Evolutionary conservation across 2,113 vertebrate genomes (phyloP), one percentile per base, ranked within the genome.

Genomic region (zebrafish (Danio rerio)): DNA sequence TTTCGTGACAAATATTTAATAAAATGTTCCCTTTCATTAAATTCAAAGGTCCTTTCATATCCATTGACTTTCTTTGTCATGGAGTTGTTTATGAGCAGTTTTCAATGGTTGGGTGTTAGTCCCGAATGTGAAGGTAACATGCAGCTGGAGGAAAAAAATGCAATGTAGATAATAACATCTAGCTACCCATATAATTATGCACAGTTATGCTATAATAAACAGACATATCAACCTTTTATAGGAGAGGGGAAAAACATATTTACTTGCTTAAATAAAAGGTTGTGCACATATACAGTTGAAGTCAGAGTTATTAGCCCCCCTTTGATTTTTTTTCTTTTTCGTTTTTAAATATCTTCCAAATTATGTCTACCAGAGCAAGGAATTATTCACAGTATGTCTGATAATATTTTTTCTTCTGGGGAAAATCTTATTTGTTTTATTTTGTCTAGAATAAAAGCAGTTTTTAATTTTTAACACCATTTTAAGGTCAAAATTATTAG

Each of bases 41-140:
- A 58, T 74, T 49, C 43, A 69, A 69, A 69, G n/a, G 7, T 49
- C 55, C 55, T 47, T 75, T 61, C n/a, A 76, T 20, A 15, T 59
- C n/a, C 18, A 75, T 47, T 76, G n/a, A 76, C 31, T 7, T 18
- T 43, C 31, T 56, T 55, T 45, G n/a, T 70, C 68, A 52, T 69
- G 43, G 31, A 59, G 16, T 75, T 75, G 72, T 75, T 56, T 59
- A 49, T 6, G 9, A 0, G 66, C n/a, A 12, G n/a, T 20, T 69
- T 68, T 69, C 6, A 68, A 47, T 12, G 43, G 43, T 47, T 42
- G 62, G 43, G 18, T 69, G n/a, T 5, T n/a, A 31, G 16, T 47
- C 47, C 2, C 18, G 16, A 69, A 69, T 69, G 6, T 47, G 9
- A 69, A 5, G n/a, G 43, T 69, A 5, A 68, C 5, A 0, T 16